phyloP scores from a whole-genome alignment of 2,113 vertebrate genomes.

The Lipophrys pholis region DNA sequence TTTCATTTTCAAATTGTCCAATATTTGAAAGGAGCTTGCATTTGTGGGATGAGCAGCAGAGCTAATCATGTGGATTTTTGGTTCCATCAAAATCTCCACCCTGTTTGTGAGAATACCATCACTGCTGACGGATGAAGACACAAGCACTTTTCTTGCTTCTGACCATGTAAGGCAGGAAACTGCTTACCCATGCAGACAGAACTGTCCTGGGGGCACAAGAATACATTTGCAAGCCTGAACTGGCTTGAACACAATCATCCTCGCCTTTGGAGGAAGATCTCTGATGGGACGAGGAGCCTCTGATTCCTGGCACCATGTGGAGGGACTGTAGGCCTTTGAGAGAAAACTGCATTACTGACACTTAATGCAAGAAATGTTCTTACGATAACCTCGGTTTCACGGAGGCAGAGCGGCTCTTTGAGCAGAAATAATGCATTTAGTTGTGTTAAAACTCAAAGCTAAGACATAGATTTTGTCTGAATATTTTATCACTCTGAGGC shows the following conservation, averaged over 20 bases:
- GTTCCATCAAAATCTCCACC: too few species aligned
- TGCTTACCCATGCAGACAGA: constrained; percentile 32
- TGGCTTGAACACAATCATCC: constrained; percentile 34
- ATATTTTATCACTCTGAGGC: neutral
- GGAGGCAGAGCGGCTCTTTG: neutral
- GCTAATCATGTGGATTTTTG: too few species aligned
- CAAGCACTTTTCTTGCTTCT: too few species aligned
- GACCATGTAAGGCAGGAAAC: neutral
- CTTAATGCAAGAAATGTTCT: constrained; percentile 25
- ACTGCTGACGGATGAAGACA: too few species aligned
- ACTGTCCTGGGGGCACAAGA: constrained; percentile 25
- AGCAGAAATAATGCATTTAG: constrained; percentile 6
- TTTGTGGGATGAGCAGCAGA: too few species aligned
- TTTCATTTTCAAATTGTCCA: too few species aligned
- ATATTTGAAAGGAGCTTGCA: too few species aligned
- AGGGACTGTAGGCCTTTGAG: constrained; percentile 31
- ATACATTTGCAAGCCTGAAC: constrained; percentile 46
- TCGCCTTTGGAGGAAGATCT: constrained; percentile 50
- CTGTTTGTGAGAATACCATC: too few species aligned
- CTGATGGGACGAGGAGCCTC: constrained; percentile 37
- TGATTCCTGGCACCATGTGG: constrained; percentile 33
- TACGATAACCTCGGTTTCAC: neutral
- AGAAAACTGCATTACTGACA: constrained; percentile 51
- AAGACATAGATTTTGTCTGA: neutral
- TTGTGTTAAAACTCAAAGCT: neutral